phyloP scores from a whole-genome alignment of 2,797 vertebrate species.

The Lophius americanus region DNA sequence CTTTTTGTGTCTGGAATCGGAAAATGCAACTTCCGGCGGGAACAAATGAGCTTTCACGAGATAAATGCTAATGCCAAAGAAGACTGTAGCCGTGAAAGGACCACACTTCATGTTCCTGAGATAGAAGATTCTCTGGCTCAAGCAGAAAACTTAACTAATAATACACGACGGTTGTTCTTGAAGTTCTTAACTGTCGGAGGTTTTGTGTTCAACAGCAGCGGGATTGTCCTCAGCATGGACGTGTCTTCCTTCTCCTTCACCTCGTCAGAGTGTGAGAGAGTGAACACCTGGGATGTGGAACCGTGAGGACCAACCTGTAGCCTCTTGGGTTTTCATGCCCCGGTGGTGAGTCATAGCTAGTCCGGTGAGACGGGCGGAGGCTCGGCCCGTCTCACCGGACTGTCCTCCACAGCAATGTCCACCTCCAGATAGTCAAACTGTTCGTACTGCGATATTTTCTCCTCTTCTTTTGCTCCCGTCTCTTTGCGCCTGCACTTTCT shows the following conservation, averaged over 20 bases:
- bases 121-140: not conserved
- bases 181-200: too few relatives aligned
- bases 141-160: not conserved
- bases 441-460: constrained; percentile 37
- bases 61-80: too few relatives aligned
- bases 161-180: not conserved
- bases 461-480: constrained; percentile 13
- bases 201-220: not conserved
- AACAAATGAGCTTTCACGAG: too few relatives aligned
- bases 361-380: constrained; percentile 21
- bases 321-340: not conserved
- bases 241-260: constrained; percentile 48
- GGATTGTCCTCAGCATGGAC: constrained; percentile 12
- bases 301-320: not conserved
- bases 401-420: constrained; percentile 48
- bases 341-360: not conserved
- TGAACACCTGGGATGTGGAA: constrained; percentile 41
- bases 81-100: too few relatives aligned
- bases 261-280: constrained; percentile 12
- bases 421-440: constrained; percentile 71
- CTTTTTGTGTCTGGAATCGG: not conserved
- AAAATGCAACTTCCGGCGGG: not conserved
- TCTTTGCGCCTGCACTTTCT: not conserved
- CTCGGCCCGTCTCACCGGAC: constrained; percentile 4
- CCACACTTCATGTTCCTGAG: constrained; percentile 19